Conservation (phyloP, 2,113 vertebrate genomes). For the Cavia aperea region DNA sequence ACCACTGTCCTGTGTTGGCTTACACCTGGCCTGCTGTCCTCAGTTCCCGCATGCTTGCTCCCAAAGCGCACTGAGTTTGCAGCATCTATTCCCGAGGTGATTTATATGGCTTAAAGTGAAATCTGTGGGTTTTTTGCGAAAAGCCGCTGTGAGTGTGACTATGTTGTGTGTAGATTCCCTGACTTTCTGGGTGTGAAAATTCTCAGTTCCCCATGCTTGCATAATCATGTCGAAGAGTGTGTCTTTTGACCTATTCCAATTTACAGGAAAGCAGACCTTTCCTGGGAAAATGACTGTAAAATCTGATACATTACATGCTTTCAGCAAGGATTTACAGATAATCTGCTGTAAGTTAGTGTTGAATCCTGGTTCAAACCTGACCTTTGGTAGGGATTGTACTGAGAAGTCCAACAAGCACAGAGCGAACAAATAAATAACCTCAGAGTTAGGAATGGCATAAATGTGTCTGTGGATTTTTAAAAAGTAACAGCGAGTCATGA, state of each 20-base stretch:
- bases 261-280: background rate
- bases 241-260: background rate
- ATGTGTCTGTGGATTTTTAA: background rate
- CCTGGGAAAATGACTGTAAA: background rate
- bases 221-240: background rate
- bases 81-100: background rate
- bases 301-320: no score
- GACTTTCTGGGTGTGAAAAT: background rate
- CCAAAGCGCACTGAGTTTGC: background rate
- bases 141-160: background rate
- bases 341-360: background rate
- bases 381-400: background rate
- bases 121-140: background rate
- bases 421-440: background rate
- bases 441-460: background rate
- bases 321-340: background rate
- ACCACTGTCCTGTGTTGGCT: accelerated
- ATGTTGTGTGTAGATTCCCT: background rate
- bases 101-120: background rate
- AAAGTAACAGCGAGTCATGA: background rate
- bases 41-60: background rate
- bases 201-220: background rate
- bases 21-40: background rate
- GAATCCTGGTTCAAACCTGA: background rate
- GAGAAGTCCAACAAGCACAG: background rate